Evolutionary conservation across 2,888 invertebrate species (phyloP), one percentile per base, ranked within the genome.

Genomic region (Rosalia funebris): DNA sequence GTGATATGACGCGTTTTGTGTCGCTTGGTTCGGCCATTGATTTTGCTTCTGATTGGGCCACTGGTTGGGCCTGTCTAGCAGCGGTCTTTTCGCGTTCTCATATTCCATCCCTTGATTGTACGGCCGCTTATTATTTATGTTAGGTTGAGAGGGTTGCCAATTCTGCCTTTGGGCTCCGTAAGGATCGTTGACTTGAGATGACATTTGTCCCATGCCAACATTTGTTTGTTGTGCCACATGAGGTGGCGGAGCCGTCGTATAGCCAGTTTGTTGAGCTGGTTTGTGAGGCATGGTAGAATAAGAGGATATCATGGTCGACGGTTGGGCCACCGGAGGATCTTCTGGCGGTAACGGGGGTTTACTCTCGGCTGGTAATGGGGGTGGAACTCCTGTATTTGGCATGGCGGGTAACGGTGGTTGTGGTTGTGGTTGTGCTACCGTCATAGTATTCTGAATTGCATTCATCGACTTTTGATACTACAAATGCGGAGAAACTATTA

Each of bases 381-480:
- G 85, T 47, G 82, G 83, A 5, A 73, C 71, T 4, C 73, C 63
- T 19, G 75, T 69, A 1, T 82, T 82, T 32, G 71, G 62, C 44
- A 66, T 57, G 10, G 61, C 41, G 64, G 82, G 77, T 57, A 80
- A 71, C 9, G 78, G 76, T 50, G 82, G 78, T 37, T 77, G 75
- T 12, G 53, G 41, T 37, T 77, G 75, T 12, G 53, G 41, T 14
- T 39, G 64, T 56, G 65, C 55, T 47, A n/a, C 4, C n/a, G 9
- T 17, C 1, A 58, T 74, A 11, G 53, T 64, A 47, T 66, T 58
- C 55, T 73, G 63, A 63, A 80, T 65, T 12, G 80, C 79, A 57
- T 77, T 82, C 76, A 84, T 76, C 5, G 84, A 82, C 73, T 85
- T 84, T 74, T 85, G 84, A 73, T 85, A 84, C 85, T 85, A 76